Base-by-base conservation (phyloP, 2,797 vertebrate genomes). In the Centroberyx gerrardi region DNA sequence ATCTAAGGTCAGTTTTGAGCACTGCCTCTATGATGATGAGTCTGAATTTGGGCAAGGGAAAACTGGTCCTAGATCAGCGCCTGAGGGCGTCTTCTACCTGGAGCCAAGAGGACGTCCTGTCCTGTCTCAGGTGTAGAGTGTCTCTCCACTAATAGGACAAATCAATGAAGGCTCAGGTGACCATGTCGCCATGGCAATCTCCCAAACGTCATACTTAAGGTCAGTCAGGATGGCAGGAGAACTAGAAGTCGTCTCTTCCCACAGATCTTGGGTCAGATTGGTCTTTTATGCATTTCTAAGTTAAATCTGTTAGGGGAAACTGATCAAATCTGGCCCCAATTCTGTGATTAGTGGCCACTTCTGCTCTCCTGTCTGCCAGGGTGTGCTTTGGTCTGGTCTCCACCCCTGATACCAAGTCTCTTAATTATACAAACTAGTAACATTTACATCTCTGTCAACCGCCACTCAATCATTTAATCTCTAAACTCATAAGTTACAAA, bases 401-500 rank as follows among this genome's bases (percentile, higher is more conserved):
- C 76, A 70, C 73, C 70, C 74, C 52, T 31, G 52, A 62, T 46
- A 83, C 72, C 58, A 13, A 58, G 54, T 59, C 60, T 59, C 55
- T 10, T 55, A 60, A 66, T 15, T 1, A 84, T 68, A 78, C 8
- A 62, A 88, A 84, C 54, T 54, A 90, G 82, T 60, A 71, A 89
- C 69, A 81, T 76, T 72, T 82, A 78, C 78, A 84, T 66, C 71
- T 85, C 70, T 62, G 79, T 67, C 77, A 68, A 81, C 61, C 51
- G 33, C 59, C 72, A 84, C 76, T 84, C 75, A 52, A 63, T 72
- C 73, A 73, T 75, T 81, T 78, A 52, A 86, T 83, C 65, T 89
- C 73, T 88, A 87, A 88, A 88, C 51, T 72, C 46, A 88, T 82
- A 87, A 83, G 22, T 84, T 87, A 92, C 81, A 90, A 89, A 91